A percentile compares a stretch with the other conserved stretches of the same genome.
Evolutionary conservation across 1,140 invertebrate species (phyloP).

Genomic region (Sarcophaga bullata): DNA sequence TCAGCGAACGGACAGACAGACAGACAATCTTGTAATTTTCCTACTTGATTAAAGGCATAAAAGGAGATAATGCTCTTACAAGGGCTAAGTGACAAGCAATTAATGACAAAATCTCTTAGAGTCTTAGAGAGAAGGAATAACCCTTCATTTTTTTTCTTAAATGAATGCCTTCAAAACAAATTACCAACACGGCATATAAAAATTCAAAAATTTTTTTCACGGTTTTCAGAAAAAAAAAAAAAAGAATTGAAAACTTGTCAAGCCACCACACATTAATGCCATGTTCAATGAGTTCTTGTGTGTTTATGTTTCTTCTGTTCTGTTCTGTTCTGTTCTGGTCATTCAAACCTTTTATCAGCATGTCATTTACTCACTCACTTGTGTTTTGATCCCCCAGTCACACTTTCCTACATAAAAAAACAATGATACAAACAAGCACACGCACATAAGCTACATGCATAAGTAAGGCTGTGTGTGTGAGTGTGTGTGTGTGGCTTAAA

Average conservation of each 20-base stretch:
- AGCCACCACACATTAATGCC: slow-evolving; percentile 3
- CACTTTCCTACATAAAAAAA: background rate
- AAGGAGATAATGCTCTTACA: background rate
- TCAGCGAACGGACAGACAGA: too few species aligned
- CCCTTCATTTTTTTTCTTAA: background rate
- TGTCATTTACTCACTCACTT: background rate
- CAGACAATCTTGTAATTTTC: too few species aligned
- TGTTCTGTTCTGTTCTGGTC: background rate
- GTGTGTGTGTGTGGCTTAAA: slow-evolving; percentile 6
- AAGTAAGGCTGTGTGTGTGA: background rate
- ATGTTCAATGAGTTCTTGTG: background rate
- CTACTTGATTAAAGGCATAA: too few species aligned
- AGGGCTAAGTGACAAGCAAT: background rate
- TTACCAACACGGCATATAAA: too few species aligned
- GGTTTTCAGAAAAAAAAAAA: too few species aligned
- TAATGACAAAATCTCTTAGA: background rate
- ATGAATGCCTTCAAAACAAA: too few species aligned
- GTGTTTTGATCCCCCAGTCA: slow-evolving; percentile 14
- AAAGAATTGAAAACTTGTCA: background rate
- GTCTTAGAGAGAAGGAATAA: background rate
- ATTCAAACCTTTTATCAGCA: background rate
- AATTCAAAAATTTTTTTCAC: too few species aligned
- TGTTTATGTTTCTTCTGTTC: too few species aligned
- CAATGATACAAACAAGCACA: background rate
- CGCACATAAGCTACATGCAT: background rate